Evolutionary conservation across 1,140 invertebrate species (phyloP), one percentile per base, ranked within the genome.

Genomic region (Wasmannia auropunctata): DNA sequence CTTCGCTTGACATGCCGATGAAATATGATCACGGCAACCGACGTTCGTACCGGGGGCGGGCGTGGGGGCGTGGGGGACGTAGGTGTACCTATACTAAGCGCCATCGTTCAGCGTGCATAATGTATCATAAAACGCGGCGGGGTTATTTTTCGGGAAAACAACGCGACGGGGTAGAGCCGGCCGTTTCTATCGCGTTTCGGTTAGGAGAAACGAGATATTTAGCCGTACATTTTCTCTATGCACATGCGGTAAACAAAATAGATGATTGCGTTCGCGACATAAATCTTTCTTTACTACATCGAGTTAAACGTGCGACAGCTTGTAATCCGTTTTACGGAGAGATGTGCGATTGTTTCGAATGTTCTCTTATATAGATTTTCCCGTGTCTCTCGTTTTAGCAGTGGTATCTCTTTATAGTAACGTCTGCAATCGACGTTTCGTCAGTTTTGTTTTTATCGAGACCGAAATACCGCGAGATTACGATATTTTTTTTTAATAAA

Each of bases 11-110:
- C 81, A 77, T 51, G 56, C 46, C 81, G 81, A 85, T 85, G 81
- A 85, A 85, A 85, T 85, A 85, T 85, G 72, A 85, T 85, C 79
- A 72, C 65, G 81, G 72, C 72, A 85, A 85, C 69, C 81, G 60
- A 76, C 72, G 31, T 72, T 34, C 65, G 80, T 25, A 16, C n/a
- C n/a, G 19, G 43, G 19, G 28, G 60, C 10, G 40, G 2, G 70
- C n/a, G 22, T 7, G 51, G 40, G 16, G 11, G 6, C 51, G 22
- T 19, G 19, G 10, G 54, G 10, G 58, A 49, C 49, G 37, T 62
- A 49, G 58, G 72, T 63, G 54, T 84, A 60, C 69, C 25, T 72
- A 72, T 70, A 72, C 46, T 56, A 70, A 56, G 81, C 69, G 80
- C 56, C 54, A n/a, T 77, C 81, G 72, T 85, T 85, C 81, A 85